These are phyloP conservation scores for Ctenosaura bakeri DNA, from an alignment of 2,797 vertebrate species.

Conservation along the genomic window DNA sequence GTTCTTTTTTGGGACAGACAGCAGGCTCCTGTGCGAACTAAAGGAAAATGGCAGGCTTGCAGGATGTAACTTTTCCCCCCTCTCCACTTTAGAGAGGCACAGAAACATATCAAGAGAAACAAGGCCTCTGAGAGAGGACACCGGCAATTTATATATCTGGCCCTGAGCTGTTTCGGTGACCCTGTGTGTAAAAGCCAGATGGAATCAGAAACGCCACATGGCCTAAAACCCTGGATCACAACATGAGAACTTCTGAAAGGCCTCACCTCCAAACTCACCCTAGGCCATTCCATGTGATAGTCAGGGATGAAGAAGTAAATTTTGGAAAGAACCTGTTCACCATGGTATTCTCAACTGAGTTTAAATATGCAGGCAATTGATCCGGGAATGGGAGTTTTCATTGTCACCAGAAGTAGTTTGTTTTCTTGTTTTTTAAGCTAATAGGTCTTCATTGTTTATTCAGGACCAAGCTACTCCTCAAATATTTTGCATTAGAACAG, in stretches of 20 bases:
- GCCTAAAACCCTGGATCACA: neutral
- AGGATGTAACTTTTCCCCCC: constrained; percentile 24
- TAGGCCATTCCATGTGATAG: neutral
- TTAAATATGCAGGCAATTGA: too few relatives aligned
- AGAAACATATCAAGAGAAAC: constrained; percentile 54
- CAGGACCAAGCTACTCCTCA: too few relatives aligned
- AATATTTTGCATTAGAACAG: too few relatives aligned
- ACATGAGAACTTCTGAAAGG: neutral
- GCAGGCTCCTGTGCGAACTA: constrained; percentile 39
- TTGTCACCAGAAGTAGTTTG: too few relatives aligned
- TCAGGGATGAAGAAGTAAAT: too few relatives aligned
- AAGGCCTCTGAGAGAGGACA: constrained; percentile 51
- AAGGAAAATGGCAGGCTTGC: constrained; percentile 53
- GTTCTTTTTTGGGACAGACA: neutral
- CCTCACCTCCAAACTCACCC: neutral
- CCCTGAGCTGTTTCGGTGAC: neutral
- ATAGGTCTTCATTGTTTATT: too few relatives aligned
- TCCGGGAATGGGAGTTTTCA: too few relatives aligned
- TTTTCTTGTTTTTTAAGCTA: too few relatives aligned
- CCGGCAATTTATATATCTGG: neutral
- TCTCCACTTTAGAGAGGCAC: constrained; percentile 57
- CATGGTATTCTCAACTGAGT: too few relatives aligned
- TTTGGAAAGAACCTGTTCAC: too few relatives aligned
- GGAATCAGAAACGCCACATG: neutral
- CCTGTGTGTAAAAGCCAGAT: neutral